Conservation (phyloP, 2,888 invertebrate species). For the Andrena bicolor region DNA sequence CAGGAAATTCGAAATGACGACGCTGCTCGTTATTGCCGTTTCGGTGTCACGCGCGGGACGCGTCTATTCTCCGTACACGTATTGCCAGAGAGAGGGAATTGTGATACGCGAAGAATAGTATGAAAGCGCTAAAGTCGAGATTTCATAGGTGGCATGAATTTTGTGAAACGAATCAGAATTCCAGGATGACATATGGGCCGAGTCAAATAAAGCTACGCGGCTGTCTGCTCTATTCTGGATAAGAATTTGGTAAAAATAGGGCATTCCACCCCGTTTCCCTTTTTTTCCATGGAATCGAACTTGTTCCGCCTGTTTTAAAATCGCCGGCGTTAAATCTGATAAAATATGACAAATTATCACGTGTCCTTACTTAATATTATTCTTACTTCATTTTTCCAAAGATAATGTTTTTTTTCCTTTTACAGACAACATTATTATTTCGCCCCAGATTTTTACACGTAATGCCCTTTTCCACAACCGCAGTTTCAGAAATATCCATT, state of each 20-base stretch:
- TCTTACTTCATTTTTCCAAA: neutral
- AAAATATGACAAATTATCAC: no score
- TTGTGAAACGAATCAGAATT: conserved; percentile 27
- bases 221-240: neutral
- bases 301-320: neutral
- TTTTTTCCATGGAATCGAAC: neutral
- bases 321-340: no score
- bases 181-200: conserved; percentile 4
- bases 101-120: conserved; percentile 15
- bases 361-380: neutral
- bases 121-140: conserved; percentile 14
- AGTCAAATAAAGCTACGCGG: neutral
- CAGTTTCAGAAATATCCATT: no score
- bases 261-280: neutral
- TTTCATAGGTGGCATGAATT: conserved; percentile 30
- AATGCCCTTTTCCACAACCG: no score
- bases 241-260: conserved; percentile 1
- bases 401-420: neutral
- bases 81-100: conserved; percentile 6
- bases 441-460: no score
- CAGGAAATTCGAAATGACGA: conserved; percentile 43
- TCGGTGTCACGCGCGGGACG: conserved; percentile 20
- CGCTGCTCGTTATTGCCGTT: conserved; percentile 41
- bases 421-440: neutral
- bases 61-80: conserved; percentile 5